Evolutionary conservation across 1,140 invertebrate species (phyloP).

Genomic region (Lordiphosa stackelbergi): DNA sequence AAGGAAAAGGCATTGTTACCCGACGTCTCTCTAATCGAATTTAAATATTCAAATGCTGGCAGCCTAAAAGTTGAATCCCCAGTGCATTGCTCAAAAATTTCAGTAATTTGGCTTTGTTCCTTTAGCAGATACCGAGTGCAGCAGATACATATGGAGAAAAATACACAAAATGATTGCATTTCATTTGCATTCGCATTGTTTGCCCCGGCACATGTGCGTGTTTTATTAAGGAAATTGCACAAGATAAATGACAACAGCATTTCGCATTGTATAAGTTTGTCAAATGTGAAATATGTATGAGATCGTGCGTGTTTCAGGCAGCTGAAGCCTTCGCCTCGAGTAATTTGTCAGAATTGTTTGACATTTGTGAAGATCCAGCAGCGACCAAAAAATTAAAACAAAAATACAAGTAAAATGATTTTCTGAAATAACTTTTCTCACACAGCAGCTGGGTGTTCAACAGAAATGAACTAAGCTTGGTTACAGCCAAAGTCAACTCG

Average conservation of each 20-base stretch:
- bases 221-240: conserved; percentile 41
- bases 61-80: conserved; percentile 23
- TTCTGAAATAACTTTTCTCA: neutral
- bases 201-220: conserved; percentile 25
- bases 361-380: conserved; percentile 36
- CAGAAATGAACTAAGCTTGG: no score
- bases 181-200: conserved; percentile 46
- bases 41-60: conserved; percentile 49
- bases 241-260: conserved; percentile 45
- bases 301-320: conserved; percentile 31
- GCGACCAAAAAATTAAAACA: no score
- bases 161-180: conserved; percentile 41
- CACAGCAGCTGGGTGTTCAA: no score
- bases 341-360: conserved; percentile 66
- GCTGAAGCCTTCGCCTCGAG: conserved; percentile 24
- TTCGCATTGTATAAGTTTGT: conserved; percentile 30
- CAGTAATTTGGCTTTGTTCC: conserved; percentile 32
- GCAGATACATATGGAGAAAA: conserved; percentile 45
- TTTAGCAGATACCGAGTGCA: neutral
- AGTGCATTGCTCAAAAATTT: conserved; percentile 26
- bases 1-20: conserved; percentile 12
- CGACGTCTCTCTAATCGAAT: conserved; percentile 39
- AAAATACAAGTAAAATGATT: conserved; percentile 12
- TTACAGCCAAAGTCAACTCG: no score
- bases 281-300: conserved; percentile 53